A percentile compares a stretch with the other conserved stretches of the same genome.
Conservation (phyloP, 2,888 invertebrate genomes). For the Agonopterix heracliana region DNA sequence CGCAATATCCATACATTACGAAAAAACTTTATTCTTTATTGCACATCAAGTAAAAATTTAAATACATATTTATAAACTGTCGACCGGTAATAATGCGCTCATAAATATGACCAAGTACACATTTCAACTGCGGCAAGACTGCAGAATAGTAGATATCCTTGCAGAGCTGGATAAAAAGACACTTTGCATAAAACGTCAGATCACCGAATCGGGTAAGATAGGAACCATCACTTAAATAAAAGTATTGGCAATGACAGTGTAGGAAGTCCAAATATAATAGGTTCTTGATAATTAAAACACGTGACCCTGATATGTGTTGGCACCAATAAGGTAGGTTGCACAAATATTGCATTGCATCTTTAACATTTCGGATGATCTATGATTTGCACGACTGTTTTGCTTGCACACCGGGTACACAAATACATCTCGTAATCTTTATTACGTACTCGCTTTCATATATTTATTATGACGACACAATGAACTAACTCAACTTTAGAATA, state of each 20-base stretch:
- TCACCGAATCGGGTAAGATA: neutral
- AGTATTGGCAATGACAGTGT: neutral
- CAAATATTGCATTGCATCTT: no score
- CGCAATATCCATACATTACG: no score
- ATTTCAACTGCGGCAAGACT: neutral
- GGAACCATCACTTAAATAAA: neutral
- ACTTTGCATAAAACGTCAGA: conserved; percentile 1
- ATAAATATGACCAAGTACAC: no score
- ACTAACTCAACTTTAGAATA: no score
- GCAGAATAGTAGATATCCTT: conserved; percentile 2
- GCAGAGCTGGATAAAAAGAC: conserved; percentile 1
- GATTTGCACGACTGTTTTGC: neutral
- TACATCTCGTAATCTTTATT: conserved; percentile 18
- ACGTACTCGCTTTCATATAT: neutral
- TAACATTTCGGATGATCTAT: no score
- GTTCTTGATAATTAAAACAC: conserved; percentile 2
- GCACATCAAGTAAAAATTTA: neutral
- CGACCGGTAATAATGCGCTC: no score
- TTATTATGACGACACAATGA: no score
- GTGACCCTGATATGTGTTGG: no score
- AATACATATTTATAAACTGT: no score
- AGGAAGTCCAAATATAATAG: conserved; percentile 3
- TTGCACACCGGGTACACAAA: conserved; percentile 13
- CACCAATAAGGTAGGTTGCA: no score
- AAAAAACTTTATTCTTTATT: no score